Evolutionary conservation across 2,888 invertebrate genomes (phyloP), one percentile per base, ranked within the genome.

Genomic region (Drosophila atripex): DNA sequence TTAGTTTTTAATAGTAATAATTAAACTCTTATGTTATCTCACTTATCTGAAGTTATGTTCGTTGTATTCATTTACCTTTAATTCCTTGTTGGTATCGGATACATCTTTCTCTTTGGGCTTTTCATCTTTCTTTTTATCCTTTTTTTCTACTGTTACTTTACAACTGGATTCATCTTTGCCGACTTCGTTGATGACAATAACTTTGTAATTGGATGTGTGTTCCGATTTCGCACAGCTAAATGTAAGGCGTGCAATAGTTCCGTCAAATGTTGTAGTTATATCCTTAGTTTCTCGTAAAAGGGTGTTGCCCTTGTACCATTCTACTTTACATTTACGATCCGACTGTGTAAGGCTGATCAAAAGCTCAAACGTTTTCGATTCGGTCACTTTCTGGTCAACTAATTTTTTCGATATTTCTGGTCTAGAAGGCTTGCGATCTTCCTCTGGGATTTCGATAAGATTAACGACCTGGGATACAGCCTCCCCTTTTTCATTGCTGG

Each of bases 401-500:
- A 97, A 93, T 82, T 95, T 95, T 86, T 95, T 95, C 71, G 94
- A 93, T 77, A 97, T 95, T 90, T 96, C 95, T 4, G 97, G 97
- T 88, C 96, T 96, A 55, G 95, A 94, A 46, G 95, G 94, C 91
- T 96, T 95, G 79, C 95, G 95, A 80, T 95, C 95, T 68, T 94
- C 94, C 74, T 94, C 94, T 1, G 96, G 96, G 79, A 97, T 94
- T 76, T 97, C 97, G 51, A 95, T 94, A 54, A 98, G 95, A 90
- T 97, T 96, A 3, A 98, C 97, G 63, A 95, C 93, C 91, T 97
- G 97, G 25, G 98, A 98, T 12, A 95, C 95, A 12, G 97, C 97
- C 91, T 97, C 97, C 74, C 98, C 98, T 91, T 98, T 97, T 86
- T 97, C 97, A 90, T 98, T 98, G 90, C 96, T 97, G 23, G 97